A percentile compares a stretch with the other conserved stretches of the same genome.
Evolutionary conservation across 2,113 vertebrate genomes (phyloP).

Genomic region (Coptodon rendalli): DNA sequence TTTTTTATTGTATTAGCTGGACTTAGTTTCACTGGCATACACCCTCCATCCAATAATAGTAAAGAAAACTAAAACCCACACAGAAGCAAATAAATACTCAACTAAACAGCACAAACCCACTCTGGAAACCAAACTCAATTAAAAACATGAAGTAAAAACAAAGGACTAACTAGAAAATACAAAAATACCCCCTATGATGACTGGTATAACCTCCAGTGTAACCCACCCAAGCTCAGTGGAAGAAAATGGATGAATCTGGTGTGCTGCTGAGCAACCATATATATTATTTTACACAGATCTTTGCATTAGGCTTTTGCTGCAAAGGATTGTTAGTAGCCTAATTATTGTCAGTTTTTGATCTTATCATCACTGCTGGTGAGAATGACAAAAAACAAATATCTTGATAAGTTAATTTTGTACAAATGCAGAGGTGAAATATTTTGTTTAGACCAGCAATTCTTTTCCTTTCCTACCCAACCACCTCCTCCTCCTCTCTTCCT

Average conservation of each 20-base stretch:
- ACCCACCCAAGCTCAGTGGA: neutral
- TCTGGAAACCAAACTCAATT: neutral
- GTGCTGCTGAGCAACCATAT: neutral
- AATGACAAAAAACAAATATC: neutral
- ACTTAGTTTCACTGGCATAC: neutral
- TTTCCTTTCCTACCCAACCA: neutral
- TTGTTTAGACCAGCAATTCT: neutral
- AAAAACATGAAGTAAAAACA: neutral
- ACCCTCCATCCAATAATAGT: neutral
- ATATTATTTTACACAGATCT: neutral
- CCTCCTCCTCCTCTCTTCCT: neutral
- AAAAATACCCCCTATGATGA: neutral
- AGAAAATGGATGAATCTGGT: neutral
- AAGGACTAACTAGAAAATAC: neutral
- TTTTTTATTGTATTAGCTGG: neutral
- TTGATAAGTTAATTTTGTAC: neutral
- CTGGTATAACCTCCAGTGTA: neutral
- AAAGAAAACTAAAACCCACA: neutral
- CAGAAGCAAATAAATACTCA: neutral
- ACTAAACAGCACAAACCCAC: neutral
- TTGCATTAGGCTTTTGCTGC: neutral
- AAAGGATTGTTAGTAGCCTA: neutral
- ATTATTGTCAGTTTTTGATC: neutral
- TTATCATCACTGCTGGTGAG: neutral
- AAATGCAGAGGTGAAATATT: neutral